Conservation (phyloP, 2,888 invertebrate species). For the Himalopsyche kuldschensis region DNA sequence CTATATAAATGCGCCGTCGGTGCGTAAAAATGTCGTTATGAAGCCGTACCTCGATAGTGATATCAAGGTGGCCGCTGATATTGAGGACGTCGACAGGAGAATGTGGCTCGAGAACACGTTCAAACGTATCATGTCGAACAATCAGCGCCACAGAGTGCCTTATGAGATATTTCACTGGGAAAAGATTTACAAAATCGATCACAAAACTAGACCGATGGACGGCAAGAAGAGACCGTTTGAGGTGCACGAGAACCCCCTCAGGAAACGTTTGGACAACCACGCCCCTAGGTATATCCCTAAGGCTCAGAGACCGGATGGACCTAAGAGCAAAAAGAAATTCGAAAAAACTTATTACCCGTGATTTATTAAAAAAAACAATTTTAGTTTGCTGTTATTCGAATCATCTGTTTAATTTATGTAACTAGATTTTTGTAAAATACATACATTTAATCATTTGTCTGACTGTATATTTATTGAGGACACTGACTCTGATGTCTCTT, state of each 20-base stretch:
- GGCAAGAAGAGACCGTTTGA: constrained; percentile 72
- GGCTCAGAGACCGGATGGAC: constrained; percentile 61
- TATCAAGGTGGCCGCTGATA: constrained; percentile 65
- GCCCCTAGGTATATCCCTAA: constrained; percentile 71
- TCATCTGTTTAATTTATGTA: too few species aligned
- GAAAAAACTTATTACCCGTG: constrained; percentile 70
- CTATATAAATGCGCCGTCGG: constrained; percentile 70
- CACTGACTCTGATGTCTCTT: too few species aligned
- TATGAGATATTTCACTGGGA: constrained; percentile 84
- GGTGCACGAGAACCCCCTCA: constrained; percentile 59
- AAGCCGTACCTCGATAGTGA: constrained; percentile 71
- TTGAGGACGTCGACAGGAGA: constrained; percentile 68
- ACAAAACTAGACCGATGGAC: constrained; percentile 70
- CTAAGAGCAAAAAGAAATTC: constrained; percentile 65
- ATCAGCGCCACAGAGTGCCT: constrained; percentile 61
- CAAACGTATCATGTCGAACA: constrained; percentile 70
- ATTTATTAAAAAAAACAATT: not conserved
- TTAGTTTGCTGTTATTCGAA: not conserved
- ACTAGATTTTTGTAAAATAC: not conserved
- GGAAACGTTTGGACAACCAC: constrained; percentile 70
- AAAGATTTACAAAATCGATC: constrained; percentile 74
- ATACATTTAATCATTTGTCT: not conserved
- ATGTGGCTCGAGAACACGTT: constrained; percentile 70
- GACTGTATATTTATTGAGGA: not conserved
- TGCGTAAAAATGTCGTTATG: constrained; percentile 63